Base-by-base conservation (phyloP, 1,140 invertebrate genomes). In the Drosophila sproati region DNA sequence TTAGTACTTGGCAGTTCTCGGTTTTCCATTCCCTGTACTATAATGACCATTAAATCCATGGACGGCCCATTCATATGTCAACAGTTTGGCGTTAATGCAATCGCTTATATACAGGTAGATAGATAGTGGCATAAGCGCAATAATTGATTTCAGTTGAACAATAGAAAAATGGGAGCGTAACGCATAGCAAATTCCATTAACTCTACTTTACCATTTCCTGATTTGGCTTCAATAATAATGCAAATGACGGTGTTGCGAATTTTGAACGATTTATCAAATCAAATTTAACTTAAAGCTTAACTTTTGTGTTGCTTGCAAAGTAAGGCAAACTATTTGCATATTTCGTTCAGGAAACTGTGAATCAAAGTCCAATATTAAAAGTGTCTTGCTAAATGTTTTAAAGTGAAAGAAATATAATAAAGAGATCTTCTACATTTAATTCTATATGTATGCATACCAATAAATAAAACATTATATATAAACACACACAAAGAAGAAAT, bases 11-110 rank as follows among this genome's bases (percentile, higher is more conserved):
- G 6, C 54, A 8, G 57, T 48, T 48, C 57, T 47, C 43, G 39
- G n/a, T 31, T 43, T 43, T 5, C 56, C 56, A 60, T 8, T 20
- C 6, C 43, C n/a, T 29, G 6, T 31, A 41, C 37, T 45, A 48
- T 60, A 60, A 60, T 48, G 57, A 60, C 57, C 57, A 60, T 60
- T 48, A 60, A 60, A 60, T 60, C 57, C 57, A 5, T 48, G 43
- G 34, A 60, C 57, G 57, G 48, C 31, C 57, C 57, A 60, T 60
- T 60, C 57, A 60, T 35, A 10, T 60, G 57, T 60, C 57, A 60
- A 60, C 48, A 20, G 7, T 37, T 39, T 20, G 51, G 51, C 51
- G 34, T 35, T 54, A 54, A 37, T 59, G 56, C 56, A 55, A 39
- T 39, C 52, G n/a, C 20, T 20, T 20, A 20, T 20, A 43, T n/a